phyloP scores from a whole-genome alignment of 2,888 invertebrate genomes.

The Pardosa pseudoannulata region DNA sequence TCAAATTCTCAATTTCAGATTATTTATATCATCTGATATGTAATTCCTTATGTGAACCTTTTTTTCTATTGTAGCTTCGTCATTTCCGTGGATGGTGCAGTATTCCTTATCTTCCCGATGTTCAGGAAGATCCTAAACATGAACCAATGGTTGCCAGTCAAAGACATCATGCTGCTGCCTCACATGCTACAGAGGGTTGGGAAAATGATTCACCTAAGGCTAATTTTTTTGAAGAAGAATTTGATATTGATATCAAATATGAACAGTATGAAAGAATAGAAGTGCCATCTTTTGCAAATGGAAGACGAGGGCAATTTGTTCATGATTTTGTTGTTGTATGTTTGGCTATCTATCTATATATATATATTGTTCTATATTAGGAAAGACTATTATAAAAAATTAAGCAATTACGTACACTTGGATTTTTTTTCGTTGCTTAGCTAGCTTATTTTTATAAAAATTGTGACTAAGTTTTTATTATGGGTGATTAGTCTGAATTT shows the following conservation, averaged over 20 bases:
- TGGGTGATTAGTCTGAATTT: too few relatives aligned
- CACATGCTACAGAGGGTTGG: constrained; percentile 43
- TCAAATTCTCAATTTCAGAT: too few relatives aligned
- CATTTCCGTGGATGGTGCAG: constrained; percentile 84
- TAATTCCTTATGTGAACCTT: too few relatives aligned
- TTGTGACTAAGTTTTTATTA: too few relatives aligned
- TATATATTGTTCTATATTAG: too few relatives aligned
- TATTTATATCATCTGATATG: too few relatives aligned
- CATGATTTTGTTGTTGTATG: constrained; percentile 90
- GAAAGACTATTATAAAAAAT: too few relatives aligned
- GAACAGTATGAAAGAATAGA: constrained; percentile 89
- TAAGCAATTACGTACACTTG: too few relatives aligned
- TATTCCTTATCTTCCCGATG: constrained; percentile 80
- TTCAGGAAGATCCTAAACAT: constrained; percentile 34
- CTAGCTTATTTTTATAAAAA: too few relatives aligned
- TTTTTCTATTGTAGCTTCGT: constrained; percentile 79
- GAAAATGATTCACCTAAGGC: constrained; percentile 42
- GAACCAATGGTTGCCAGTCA: constrained; percentile 28
- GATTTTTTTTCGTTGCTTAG: too few relatives aligned
- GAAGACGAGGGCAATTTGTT: constrained; percentile 89
- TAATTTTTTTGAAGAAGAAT: constrained; percentile 85
- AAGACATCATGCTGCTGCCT: constrained; percentile 7
- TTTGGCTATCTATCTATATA: too few relatives aligned
- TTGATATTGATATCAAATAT: constrained; percentile 86
- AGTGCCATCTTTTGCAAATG: constrained; percentile 89